Evolutionary conservation across 2,797 vertebrate genomes (phyloP).

Genomic region (Macrochelys suwanniensis): DNA sequence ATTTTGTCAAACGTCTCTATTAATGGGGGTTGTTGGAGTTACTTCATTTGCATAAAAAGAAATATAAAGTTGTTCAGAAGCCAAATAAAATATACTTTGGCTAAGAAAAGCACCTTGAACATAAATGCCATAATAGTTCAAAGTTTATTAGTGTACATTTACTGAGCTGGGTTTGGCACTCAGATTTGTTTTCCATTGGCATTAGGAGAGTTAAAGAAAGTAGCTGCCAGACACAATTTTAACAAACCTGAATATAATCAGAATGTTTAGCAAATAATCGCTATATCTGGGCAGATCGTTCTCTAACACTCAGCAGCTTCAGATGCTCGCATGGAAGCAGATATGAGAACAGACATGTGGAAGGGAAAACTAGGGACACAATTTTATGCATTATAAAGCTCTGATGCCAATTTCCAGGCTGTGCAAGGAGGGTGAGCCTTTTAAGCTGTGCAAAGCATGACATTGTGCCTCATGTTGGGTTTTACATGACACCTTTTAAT

Average conservation of each 20-base stretch:
- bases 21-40: neutral
- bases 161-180: conserved; percentile 73
- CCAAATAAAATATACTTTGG: conserved; percentile 74
- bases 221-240: conserved; percentile 69
- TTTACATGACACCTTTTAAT: neutral
- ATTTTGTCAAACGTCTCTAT: conserved; percentile 46
- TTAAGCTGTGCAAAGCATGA: neutral
- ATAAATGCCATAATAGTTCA: conserved; percentile 49
- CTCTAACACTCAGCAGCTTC: conserved; percentile 59
- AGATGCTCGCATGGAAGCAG: conserved; percentile 20
- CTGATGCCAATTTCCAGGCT: neutral
- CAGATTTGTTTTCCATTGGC: conserved; percentile 74
- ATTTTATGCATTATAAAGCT: neutral
- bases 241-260: conserved; percentile 70
- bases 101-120: conserved; percentile 66
- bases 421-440: neutral
- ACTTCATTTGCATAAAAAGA: conserved; percentile 75
- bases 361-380: neutral
- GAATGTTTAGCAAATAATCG: conserved; percentile 60
- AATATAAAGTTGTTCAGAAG: conserved; percentile 59
- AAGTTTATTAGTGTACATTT: conserved; percentile 75
- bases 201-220: conserved; percentile 30
- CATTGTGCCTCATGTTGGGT: neutral
- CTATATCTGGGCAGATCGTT: conserved; percentile 43
- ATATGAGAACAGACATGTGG: neutral